phyloP scores from a whole-genome alignment of 2,113 vertebrate genomes.

The Heterocephalus glaber region DNA sequence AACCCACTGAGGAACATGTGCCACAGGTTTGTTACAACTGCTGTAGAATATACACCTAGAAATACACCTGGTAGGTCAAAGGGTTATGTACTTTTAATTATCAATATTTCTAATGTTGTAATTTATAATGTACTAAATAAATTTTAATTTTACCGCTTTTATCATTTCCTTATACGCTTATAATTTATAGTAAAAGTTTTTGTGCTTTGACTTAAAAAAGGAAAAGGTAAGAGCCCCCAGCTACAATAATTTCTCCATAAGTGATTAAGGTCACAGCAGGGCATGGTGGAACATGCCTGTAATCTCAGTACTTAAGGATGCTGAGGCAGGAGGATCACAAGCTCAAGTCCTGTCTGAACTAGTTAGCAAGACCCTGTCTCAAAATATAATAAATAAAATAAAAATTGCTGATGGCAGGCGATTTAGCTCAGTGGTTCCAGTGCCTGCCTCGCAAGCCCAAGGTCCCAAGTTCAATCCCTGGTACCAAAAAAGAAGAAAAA shows the following conservation, averaged over 20 bases:
- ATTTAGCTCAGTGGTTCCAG: neutral
- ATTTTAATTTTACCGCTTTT: neutral
- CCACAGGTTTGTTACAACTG: neutral
- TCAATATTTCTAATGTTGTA: neutral
- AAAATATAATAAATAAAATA: neutral
- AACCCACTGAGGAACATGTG: neutral
- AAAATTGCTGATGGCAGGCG: neutral
- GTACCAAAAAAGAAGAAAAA: too few relatives aligned
- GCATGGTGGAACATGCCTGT: neutral
- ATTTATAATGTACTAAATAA: rapidly evolving
- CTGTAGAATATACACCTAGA: neutral
- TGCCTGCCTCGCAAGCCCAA: too few relatives aligned
- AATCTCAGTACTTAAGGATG: neutral
- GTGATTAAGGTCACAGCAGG: neutral
- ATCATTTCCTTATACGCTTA: neutral
- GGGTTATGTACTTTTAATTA: rapidly evolving
- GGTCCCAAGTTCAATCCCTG: too few relatives aligned
- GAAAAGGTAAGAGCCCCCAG: neutral
- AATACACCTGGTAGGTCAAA: too few relatives aligned
- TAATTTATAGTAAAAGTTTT: neutral
- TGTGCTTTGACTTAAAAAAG: neutral
- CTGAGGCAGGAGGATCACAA: neutral
- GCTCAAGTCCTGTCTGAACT: neutral
- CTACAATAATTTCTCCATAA: rapidly evolving
- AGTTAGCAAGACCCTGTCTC: neutral